Evolutionary conservation across 1,140 invertebrate species (phyloP).

Genomic region (Helicorthomorpha holstii): DNA sequence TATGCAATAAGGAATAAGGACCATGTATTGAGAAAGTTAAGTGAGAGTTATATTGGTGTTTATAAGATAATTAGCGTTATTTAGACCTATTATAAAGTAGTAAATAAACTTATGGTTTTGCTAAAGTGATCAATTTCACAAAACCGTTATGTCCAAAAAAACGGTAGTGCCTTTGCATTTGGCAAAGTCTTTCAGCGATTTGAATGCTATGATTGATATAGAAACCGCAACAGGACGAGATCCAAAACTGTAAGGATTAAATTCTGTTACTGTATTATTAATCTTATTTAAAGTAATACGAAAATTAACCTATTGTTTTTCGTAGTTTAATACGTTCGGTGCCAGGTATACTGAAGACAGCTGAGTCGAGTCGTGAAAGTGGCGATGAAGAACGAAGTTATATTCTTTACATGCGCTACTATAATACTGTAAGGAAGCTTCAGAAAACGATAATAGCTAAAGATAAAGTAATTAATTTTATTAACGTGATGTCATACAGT

Average conservation of each 20-base stretch:
- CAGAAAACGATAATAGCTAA: conserved; percentile 10
- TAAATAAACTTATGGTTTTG: too few species aligned
- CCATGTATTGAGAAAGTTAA: too few species aligned
- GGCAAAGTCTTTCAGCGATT: background rate
- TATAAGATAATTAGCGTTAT: too few species aligned
- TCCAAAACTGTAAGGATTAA: background rate
- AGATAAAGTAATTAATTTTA: conserved; percentile 12
- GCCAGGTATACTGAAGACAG: conserved; percentile 36
- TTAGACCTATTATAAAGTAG: too few species aligned
- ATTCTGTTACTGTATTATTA: background rate
- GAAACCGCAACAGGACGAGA: background rate
- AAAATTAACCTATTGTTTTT: background rate
- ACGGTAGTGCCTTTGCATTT: background rate
- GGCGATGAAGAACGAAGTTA: conserved; percentile 50
- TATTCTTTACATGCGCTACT: conserved; percentile 48
- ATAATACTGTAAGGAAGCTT: conserved; percentile 31
- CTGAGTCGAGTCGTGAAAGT: conserved; percentile 30
- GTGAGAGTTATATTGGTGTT: too few species aligned
- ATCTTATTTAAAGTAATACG: background rate
- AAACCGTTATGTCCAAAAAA: too few species aligned
- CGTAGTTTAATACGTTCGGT: conserved; percentile 23
- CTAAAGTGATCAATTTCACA: too few species aligned
- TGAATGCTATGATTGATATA: background rate
- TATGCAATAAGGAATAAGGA: too few species aligned
- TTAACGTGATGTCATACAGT: conserved; percentile 16